Percentiles rank a stretch among this genome's conserved stretches.
phyloP scores from a whole-genome alignment of 2,113 vertebrate genomes.

The Barnardius zonarius region DNA sequence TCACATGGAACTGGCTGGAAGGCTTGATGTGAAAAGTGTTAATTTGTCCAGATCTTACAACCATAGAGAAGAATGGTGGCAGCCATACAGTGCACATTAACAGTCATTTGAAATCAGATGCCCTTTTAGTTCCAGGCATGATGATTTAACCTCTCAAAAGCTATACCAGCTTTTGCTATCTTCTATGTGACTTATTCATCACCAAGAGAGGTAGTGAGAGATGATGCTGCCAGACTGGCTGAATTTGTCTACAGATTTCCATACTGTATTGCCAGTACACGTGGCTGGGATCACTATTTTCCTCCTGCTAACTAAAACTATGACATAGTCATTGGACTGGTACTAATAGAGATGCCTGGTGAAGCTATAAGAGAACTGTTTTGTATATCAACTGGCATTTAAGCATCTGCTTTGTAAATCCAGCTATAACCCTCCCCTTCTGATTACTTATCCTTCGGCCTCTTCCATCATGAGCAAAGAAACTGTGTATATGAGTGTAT shows the following conservation, averaged over 20 bases:
- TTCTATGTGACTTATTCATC: background rate
- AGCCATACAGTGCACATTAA: background rate
- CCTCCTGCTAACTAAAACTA: background rate
- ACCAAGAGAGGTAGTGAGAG: background rate
- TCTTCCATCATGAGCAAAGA: background rate
- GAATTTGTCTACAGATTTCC: background rate
- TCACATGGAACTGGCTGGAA: background rate
- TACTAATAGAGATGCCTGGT: background rate
- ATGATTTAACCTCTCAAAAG: background rate
- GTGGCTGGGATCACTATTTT: fast-evolving
- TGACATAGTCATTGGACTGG: background rate
- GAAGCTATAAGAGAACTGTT: background rate
- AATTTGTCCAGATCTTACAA: background rate
- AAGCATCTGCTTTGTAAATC: background rate
- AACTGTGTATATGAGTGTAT: background rate
- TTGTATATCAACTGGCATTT: background rate
- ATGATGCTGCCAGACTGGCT: background rate
- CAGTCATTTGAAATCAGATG: background rate
- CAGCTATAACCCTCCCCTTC: background rate
- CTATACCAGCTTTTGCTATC: background rate
- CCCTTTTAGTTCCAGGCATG: background rate
- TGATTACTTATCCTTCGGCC: background rate
- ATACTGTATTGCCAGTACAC: background rate
- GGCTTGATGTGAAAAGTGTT: background rate
- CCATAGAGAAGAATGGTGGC: background rate